phyloP scores from a whole-genome alignment of 2,888 invertebrate species.

The Rhogogaster chlorosoma region DNA sequence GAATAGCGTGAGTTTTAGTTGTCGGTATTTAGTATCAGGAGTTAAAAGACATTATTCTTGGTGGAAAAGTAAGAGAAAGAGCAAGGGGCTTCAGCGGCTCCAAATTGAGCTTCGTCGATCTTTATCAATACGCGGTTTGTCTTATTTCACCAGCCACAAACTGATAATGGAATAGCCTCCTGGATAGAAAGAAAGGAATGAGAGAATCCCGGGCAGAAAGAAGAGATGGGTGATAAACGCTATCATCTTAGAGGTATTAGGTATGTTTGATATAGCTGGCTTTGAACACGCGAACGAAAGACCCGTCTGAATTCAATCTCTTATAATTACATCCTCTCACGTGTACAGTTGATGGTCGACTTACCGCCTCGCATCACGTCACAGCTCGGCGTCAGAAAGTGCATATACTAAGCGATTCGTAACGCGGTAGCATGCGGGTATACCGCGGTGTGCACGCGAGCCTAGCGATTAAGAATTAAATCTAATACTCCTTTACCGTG shows the following conservation, averaged over 20 bases:
- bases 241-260: conserved; percentile 33
- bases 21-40: background rate
- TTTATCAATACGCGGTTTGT: conserved; percentile 34
- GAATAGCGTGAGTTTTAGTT: background rate
- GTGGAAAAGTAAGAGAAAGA: background rate
- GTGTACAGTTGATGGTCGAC: conserved; percentile 44
- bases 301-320: conserved; percentile 42
- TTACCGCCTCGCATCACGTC: conserved; percentile 25
- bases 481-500: conserved; percentile 30
- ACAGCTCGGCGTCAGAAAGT: conserved; percentile 19
- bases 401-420: conserved; percentile 47
- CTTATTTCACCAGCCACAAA: conserved; percentile 30
- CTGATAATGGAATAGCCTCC: conserved; percentile 33
- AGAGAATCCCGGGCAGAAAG: background rate
- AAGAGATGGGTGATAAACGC: conserved; percentile 36
- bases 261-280: conserved; percentile 24
- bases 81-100: conserved; percentile 30
- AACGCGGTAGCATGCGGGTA: conserved; percentile 37
- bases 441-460: conserved; percentile 32
- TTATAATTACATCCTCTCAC: conserved; percentile 33
- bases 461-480: conserved; percentile 38
- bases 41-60: conserved; percentile 5
- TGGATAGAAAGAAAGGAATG: conserved; percentile 17
- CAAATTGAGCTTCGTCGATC: conserved; percentile 42
- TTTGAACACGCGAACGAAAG: conserved; percentile 31